Evolutionary conservation across 2,888 invertebrate genomes (phyloP).

Genomic region (Tupiocoris notatus): DNA sequence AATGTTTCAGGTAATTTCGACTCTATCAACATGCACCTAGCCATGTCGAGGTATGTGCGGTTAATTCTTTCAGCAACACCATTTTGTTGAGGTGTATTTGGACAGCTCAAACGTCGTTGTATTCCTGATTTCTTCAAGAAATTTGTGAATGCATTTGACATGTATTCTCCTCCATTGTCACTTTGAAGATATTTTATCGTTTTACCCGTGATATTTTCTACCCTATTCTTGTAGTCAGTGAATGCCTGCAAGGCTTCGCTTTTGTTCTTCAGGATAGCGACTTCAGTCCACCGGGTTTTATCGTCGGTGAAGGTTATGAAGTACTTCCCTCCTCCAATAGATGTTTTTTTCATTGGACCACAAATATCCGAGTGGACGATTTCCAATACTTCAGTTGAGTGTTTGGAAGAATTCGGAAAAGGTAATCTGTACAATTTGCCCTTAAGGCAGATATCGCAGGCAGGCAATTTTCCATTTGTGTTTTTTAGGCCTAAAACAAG

Average conservation of each 20-base stretch:
- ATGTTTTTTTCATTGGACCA: background rate
- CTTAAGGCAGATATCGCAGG: background rate
- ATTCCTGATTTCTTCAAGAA: slow-evolving; percentile 50
- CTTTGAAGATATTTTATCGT: background rate
- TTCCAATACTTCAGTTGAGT: background rate
- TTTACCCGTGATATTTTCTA: background rate
- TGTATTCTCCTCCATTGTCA: slow-evolving; percentile 2
- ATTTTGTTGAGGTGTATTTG: slow-evolving; percentile 52
- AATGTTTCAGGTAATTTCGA: slow-evolving; percentile 44
- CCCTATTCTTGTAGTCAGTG: background rate
- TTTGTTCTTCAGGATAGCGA: background rate
- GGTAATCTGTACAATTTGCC: background rate
- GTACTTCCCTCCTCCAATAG: background rate
- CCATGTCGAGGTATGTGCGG: slow-evolving; percentile 51
- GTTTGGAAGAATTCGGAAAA: background rate
- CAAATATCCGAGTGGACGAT: background rate
- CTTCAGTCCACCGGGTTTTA: background rate
- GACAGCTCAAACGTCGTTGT: slow-evolving; percentile 48
- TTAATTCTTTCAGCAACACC: slow-evolving; percentile 52
- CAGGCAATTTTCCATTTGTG: background rate
- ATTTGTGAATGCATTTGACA: slow-evolving; percentile 42
- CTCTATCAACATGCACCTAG: slow-evolving; percentile 51
- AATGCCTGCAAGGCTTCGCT: background rate
- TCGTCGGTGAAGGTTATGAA: slow-evolving; percentile 18
- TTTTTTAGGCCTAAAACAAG: background rate